Base-by-base conservation (phyloP, 2,888 invertebrate species). In the Isotomurus palustris region DNA sequence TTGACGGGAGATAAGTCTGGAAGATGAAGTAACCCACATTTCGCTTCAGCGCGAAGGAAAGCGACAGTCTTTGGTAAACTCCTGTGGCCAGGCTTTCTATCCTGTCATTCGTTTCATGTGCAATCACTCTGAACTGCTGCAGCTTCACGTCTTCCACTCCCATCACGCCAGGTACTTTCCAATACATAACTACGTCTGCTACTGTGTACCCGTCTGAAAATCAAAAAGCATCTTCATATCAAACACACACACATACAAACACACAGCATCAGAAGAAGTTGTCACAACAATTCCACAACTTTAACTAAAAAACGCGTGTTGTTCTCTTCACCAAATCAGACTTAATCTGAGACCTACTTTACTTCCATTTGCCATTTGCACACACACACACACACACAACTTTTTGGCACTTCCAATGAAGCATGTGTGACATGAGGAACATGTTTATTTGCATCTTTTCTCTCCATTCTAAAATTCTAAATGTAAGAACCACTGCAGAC, bases 21-120 rank as follows among this genome's bases (percentile, higher is more conserved):
- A 81, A 81, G 58, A 81, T 78, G 74, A 81, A 81, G 71, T 81
- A 81, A 22, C 81, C 81, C 62, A 81, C 79, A 71, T 80, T 80
- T 55, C 81, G 71, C 65, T 78, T 76, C 27, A 81, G 72, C 64
- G 75, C 75, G 70, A 82, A 80, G 58, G 78, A 78, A 45, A 82
- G 73, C 1, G 80, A 80, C 55, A 81, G 74, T 35, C 81, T 71
- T 63, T 80, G 79, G 71, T 82, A 81, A 50, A 73, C 71, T 8
- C 80, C 81, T 64, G 81, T 81, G 10, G 79, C 76, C 25, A 81
- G 73, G 38, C 73, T 73, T 66, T 79, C 80, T 22, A 77, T 75
- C 58, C 77, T 75, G 60, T 79, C 76, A 50, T 76, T 76, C 2
- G 78, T 79, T 60, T 78, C 76, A 68, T 78, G 78, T 45, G 77